phyloP scores from a whole-genome alignment of 2,888 invertebrate species.

The Callinectes sapidus region DNA sequence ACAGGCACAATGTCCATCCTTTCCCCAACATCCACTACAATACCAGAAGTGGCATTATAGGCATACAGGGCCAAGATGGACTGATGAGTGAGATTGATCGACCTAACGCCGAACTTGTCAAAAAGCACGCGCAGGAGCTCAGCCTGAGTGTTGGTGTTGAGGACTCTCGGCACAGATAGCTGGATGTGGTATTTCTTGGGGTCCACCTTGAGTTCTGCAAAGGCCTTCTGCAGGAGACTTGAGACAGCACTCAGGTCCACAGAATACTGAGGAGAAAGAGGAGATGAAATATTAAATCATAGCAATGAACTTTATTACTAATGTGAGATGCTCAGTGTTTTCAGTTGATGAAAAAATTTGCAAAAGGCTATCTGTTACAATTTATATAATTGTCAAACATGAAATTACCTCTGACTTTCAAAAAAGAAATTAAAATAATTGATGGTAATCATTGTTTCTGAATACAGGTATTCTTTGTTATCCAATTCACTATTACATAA shows the following conservation, averaged over 20 bases:
- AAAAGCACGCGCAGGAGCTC: slow-evolving; percentile 75
- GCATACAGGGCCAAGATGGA: slow-evolving; percentile 79
- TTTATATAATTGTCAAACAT: too few species aligned
- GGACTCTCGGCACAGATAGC: slow-evolving; percentile 77
- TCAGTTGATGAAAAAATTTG: too few species aligned
- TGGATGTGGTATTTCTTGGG: slow-evolving; percentile 77
- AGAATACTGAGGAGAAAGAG: slow-evolving; percentile 74
- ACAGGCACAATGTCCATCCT: slow-evolving; percentile 79
- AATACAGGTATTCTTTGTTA: too few species aligned
- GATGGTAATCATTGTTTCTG: too few species aligned
- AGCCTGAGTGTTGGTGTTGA: slow-evolving; percentile 76
- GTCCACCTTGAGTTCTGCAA: slow-evolving; percentile 77
- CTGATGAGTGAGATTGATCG: slow-evolving; percentile 79
- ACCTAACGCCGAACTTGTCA: slow-evolving; percentile 76
- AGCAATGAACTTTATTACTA: too few species aligned
- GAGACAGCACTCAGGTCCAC: slow-evolving; percentile 77
- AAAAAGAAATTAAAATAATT: too few species aligned
- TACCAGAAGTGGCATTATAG: slow-evolving; percentile 80
- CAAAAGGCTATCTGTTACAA: too few species aligned
- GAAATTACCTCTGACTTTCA: too few species aligned
- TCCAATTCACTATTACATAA: too few species aligned
- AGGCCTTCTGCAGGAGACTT: slow-evolving; percentile 78
- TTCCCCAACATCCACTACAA: slow-evolving; percentile 81
- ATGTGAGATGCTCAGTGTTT: too few species aligned
- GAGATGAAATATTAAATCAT: neutral